A percentile compares a stretch with the other conserved stretches of the same genome.
These are phyloP conservation scores for Hydrotaea cyrtoneurina DNA, from an alignment of 2,888 invertebrate genomes.

Conservation along the genomic window DNA sequence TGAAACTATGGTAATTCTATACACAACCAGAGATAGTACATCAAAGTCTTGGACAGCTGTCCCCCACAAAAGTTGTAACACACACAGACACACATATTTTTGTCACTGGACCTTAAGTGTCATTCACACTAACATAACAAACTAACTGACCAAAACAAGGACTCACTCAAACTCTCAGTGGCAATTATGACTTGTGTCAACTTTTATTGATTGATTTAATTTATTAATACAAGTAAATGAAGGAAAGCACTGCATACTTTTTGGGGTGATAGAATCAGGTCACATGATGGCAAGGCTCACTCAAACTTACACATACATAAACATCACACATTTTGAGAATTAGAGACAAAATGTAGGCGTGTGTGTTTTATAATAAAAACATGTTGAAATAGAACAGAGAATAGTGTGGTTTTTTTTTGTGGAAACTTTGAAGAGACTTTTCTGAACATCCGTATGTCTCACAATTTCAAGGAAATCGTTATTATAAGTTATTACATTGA, in stretches of 20 bases:
- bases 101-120: background rate
- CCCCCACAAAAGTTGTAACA: background rate
- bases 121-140: background rate
- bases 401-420: too few species aligned
- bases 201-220: background rate
- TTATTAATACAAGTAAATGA: background rate
- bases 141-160: background rate
- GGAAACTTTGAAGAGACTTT: too few species aligned
- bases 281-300: too few species aligned
- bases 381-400: too few species aligned
- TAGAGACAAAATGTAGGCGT: too few species aligned
- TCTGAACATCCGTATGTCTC: too few species aligned
- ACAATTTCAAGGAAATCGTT: too few species aligned
- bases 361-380: too few species aligned
- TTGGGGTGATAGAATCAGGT: too few species aligned
- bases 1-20: background rate
- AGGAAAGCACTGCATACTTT: background rate
- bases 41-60: background rate
- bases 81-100: background rate
- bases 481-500: too few species aligned
- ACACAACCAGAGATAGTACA: background rate
- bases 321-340: too few species aligned
- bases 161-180: background rate
- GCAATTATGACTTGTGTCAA: slow-evolving; percentile 1
- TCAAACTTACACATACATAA: too few species aligned